phyloP scores from a whole-genome alignment of 1,140 invertebrate species.

The Cyclargus thomasi region DNA sequence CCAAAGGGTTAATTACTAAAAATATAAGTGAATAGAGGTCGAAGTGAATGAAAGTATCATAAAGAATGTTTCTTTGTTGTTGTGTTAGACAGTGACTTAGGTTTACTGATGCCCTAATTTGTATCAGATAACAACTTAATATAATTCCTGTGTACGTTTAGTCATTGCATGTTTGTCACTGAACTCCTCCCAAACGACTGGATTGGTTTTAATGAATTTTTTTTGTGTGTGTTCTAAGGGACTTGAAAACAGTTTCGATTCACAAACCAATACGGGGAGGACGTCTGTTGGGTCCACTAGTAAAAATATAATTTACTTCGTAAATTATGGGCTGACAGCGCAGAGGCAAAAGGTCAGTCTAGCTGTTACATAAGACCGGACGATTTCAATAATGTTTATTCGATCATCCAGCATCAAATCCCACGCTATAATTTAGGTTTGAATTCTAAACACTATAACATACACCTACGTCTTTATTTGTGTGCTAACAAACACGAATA shows the following conservation, averaged over 20 bases:
- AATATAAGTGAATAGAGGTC: background rate
- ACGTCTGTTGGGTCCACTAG: too few relatives aligned
- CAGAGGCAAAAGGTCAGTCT: background rate
- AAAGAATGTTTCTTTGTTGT: background rate
- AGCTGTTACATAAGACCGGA: background rate
- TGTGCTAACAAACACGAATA: background rate
- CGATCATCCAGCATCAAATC: background rate
- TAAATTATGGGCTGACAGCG: background rate
- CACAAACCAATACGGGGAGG: too few relatives aligned
- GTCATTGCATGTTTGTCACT: too few relatives aligned
- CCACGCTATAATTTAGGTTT: background rate
- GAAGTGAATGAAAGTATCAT: background rate
- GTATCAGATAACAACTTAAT: too few relatives aligned
- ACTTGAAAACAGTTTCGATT: too few relatives aligned
- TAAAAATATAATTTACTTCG: too few relatives aligned
- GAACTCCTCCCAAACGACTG: too few relatives aligned
- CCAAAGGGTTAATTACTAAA: background rate
- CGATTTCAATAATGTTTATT: background rate
- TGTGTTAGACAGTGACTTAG: too few relatives aligned
- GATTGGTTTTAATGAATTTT: too few relatives aligned
- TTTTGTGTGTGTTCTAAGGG: too few relatives aligned
- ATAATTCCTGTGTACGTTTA: too few relatives aligned
- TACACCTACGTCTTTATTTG: background rate
- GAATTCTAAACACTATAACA: background rate
- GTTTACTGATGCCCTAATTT: too few relatives aligned